phyloP scores from a whole-genome alignment of 2,113 vertebrate genomes.

The Heptranchias perlo region DNA sequence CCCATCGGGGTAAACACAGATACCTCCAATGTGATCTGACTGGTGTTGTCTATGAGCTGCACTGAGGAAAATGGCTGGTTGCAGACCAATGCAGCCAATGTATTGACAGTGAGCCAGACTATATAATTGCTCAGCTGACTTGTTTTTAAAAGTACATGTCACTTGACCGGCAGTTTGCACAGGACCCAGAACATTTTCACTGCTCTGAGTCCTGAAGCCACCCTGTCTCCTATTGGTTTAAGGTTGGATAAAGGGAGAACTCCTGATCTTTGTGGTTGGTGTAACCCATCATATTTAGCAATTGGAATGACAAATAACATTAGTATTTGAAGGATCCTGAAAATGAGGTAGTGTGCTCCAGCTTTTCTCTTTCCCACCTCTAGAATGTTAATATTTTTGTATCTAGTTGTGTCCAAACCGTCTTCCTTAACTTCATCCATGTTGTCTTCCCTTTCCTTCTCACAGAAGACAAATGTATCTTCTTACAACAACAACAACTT shows the following conservation, averaged over 20 bases:
- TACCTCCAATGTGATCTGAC: neutral
- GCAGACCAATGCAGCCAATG: neutral
- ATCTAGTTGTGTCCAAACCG: neutral
- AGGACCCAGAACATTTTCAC: neutral
- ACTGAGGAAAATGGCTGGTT: neutral
- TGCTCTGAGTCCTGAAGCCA: neutral
- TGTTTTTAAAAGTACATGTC: neutral
- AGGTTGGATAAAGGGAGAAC: neutral
- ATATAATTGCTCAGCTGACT: neutral
- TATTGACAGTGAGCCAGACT: neutral
- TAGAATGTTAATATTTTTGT: neutral
- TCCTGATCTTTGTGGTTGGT: neutral
- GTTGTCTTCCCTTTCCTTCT: neutral
- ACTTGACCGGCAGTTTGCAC: neutral
- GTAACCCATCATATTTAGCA: neutral
- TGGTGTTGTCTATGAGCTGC: neutral
- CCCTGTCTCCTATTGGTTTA: neutral
- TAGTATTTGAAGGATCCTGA: neutral
- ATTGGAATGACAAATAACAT: neutral
- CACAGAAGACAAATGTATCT: neutral
- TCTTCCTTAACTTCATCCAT: neutral
- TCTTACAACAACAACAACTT: too few species aligned
- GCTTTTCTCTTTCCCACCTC: neutral
- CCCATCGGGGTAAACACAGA: neutral
- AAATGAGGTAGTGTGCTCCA: neutral